Conservation (phyloP, 2,888 invertebrate species). For the Lepidochitona cinerea region DNA sequence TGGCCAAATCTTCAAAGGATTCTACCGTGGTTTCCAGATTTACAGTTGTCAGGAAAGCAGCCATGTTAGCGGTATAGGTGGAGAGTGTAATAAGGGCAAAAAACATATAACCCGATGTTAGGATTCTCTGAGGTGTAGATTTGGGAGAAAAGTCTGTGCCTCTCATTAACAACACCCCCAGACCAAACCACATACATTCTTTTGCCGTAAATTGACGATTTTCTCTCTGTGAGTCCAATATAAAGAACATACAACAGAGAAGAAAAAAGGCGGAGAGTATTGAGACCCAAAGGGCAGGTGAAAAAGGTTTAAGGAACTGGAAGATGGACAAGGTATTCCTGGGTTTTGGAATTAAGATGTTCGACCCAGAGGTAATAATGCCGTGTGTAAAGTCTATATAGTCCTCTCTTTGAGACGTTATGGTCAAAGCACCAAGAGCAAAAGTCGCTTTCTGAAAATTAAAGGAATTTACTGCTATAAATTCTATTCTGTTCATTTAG, state of each 20-base stretch:
- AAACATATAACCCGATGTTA: constrained; percentile 58
- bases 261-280: constrained; percentile 53
- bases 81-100: constrained; percentile 62
- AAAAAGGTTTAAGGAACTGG: constrained; percentile 60
- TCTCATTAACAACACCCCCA: constrained; percentile 56
- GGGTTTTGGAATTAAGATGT: constrained; percentile 54
- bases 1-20: constrained; percentile 46
- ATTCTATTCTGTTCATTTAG: too few relatives aligned
- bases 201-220: constrained; percentile 50
- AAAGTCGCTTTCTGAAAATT: constrained; percentile 49
- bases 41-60: constrained; percentile 59
- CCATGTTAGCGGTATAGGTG: constrained; percentile 64
- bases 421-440: constrained; percentile 60
- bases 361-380: constrained; percentile 55
- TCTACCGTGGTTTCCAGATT: constrained; percentile 48
- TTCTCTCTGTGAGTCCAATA: constrained; percentile 47
- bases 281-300: constrained; percentile 57
- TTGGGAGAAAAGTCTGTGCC: constrained; percentile 59
- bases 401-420: constrained; percentile 51
- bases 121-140: constrained; percentile 54
- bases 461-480: too few relatives aligned
- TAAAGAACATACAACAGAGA: constrained; percentile 46
- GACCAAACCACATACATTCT: constrained; percentile 50
- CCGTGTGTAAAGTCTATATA: constrained; percentile 60
- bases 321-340: constrained; percentile 50